A percentile compares a stretch with the other conserved stretches of the same genome.
These are phyloP conservation scores for Heliconius eleuchia DNA, from an alignment of 1,140 invertebrate genomes.

Conservation along the genomic window DNA sequence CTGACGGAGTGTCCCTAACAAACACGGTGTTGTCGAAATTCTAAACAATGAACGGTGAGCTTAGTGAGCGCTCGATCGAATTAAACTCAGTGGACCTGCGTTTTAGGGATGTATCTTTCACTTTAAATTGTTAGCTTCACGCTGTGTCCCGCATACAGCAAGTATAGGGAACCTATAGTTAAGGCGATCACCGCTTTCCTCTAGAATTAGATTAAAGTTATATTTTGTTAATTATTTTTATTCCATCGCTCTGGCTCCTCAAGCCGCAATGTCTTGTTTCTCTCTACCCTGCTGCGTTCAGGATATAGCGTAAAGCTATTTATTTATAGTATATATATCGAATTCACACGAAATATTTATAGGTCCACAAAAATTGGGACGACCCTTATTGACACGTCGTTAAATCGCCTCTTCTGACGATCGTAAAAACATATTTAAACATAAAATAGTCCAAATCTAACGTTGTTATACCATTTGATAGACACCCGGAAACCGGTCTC, in stretches of 20 bases:
- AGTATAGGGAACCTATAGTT: too few species aligned
- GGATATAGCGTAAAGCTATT: too few species aligned
- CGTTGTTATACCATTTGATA: constrained; percentile 6
- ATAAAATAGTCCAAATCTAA: constrained; percentile 21
- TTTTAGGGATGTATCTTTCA: not conserved
- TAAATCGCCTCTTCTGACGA: constrained; percentile 13
- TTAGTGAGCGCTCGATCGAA: not conserved
- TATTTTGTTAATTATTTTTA: too few species aligned
- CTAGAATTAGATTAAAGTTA: too few species aligned
- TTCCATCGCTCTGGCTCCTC: too few species aligned
- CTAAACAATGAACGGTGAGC: not conserved
- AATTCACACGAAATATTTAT: constrained; percentile 1
- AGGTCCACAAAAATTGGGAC: constrained; percentile 15
- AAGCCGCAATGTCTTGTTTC: too few species aligned
- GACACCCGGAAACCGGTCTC: constrained; percentile 20
- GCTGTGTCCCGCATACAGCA: too few species aligned
- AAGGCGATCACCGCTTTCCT: too few species aligned
- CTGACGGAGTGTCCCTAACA: constrained; percentile 16
- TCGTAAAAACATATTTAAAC: constrained; percentile 20
- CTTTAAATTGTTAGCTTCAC: too few species aligned
- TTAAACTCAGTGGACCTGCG: not conserved
- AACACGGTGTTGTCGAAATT: constrained; percentile 12
- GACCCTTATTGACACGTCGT: constrained; percentile 20
- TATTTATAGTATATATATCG: not conserved
- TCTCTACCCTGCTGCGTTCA: too few species aligned